A percentile compares a stretch with the other conserved stretches of the same genome.
phyloP scores from a whole-genome alignment of 2,113 vertebrate species.

The Orientallactaga bullata region DNA sequence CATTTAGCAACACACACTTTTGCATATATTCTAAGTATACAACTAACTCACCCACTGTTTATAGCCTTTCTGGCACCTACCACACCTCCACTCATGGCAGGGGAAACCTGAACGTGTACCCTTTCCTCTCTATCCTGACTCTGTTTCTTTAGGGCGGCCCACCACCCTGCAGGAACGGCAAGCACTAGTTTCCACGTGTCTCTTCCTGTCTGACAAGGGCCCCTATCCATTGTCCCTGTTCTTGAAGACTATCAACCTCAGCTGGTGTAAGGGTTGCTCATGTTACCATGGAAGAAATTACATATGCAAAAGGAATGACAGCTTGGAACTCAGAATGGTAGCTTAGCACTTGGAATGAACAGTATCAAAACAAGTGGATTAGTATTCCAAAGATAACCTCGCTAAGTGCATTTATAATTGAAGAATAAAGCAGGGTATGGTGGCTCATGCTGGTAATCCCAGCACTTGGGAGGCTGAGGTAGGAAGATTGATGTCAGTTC shows the following conservation, averaged over 20 bases:
- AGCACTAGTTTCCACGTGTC: neutral
- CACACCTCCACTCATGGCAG: neutral
- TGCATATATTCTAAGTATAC: neutral
- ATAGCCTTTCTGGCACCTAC: neutral
- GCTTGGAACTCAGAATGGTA: neutral
- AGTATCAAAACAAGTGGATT: conserved; percentile 20
- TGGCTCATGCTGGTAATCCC: too few species aligned
- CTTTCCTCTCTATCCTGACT: neutral
- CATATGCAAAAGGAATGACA: neutral
- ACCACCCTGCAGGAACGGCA: neutral
- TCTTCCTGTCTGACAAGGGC: neutral
- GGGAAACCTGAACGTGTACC: neutral
- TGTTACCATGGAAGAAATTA: neutral
- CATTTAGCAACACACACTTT: neutral
- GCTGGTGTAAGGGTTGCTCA: neutral
- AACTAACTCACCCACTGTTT: too few species aligned
- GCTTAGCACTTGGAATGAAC: too few species aligned
- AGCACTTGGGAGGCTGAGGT: too few species aligned
- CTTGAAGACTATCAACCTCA: neutral
- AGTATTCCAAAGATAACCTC: conserved; percentile 37
- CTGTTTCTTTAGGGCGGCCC: neutral
- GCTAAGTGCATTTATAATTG: neutral
- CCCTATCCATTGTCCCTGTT: neutral
- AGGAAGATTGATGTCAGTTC: too few species aligned
- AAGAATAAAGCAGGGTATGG: neutral